These are phyloP conservation scores for Elaphurus davidianus DNA, from an alignment of 2,113 vertebrate genomes.

Conservation along the genomic window DNA sequence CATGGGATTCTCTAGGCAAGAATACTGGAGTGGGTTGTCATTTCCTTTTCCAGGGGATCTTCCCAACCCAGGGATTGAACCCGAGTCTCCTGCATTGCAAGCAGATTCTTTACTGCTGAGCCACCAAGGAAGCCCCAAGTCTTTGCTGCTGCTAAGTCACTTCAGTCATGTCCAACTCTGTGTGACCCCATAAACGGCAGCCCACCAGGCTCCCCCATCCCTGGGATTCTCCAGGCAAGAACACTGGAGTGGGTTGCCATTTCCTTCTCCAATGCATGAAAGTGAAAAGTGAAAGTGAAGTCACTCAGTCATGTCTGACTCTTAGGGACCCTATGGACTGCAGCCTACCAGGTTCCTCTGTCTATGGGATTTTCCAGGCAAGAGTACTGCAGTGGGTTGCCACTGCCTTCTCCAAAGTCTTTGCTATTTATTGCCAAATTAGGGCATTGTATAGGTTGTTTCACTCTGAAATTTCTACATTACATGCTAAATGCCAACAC, in stretches of 20 bases:
- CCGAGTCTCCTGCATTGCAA: neutral
- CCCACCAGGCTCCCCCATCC: no score
- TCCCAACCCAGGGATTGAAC: neutral
- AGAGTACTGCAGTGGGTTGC: no score
- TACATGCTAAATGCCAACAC: neutral
- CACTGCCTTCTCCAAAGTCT: neutral
- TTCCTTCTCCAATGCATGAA: no score
- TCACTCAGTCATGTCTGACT: no score
- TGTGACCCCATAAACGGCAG: no score
- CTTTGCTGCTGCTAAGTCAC: neutral
- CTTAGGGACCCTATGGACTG: no score
- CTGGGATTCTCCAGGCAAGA: no score
- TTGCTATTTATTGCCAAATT: neutral
- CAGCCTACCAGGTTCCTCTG: no score
- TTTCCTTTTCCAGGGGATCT: neutral
- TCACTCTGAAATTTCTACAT: neutral
- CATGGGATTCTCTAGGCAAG: neutral
- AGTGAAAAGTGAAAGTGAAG: no score
- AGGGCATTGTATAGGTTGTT: neutral
- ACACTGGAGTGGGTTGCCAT: no score
- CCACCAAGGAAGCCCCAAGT: neutral
- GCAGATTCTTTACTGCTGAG: neutral
- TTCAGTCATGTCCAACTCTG: no score
- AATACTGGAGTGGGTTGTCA: neutral
- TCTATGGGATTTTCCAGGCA: no score